These are phyloP conservation scores for Neomorphus geoffroyi DNA, from an alignment of 2,797 vertebrate genomes.

Conservation along the genomic window DNA sequence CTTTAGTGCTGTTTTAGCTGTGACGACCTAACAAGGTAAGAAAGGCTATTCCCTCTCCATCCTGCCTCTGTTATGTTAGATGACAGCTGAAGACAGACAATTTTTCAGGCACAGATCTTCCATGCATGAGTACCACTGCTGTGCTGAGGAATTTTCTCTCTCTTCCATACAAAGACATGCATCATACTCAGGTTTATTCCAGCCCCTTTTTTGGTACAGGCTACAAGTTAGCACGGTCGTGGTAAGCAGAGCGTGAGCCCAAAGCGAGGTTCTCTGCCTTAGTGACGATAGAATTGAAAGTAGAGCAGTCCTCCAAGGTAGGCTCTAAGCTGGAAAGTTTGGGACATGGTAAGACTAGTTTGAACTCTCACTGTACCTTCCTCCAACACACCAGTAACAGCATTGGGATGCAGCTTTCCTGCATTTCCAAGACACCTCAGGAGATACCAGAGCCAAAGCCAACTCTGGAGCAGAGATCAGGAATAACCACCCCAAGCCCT, in stretches of 20 bases:
- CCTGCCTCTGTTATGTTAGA: background rate
- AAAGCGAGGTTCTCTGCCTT: background rate
- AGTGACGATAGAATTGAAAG: fast-evolving
- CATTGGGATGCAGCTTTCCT: fast-evolving
- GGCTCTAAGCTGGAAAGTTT: background rate
- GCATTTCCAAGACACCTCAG: background rate
- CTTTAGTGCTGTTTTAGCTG: background rate
- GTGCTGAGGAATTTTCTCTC: background rate
- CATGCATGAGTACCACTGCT: background rate
- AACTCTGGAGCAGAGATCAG: background rate
- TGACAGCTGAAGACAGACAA: conserved; percentile 30
- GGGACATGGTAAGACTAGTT: background rate
- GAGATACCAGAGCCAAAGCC: background rate
- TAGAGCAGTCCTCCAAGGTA: background rate
- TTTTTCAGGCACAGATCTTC: conserved; percentile 8
- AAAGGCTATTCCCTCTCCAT: background rate
- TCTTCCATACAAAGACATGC: background rate
- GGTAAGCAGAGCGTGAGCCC: background rate
- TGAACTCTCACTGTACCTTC: background rate
- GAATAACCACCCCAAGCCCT: fast-evolving
- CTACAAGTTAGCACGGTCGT: background rate
- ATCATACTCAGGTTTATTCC: background rate
- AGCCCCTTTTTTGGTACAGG: background rate
- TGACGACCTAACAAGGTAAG: background rate
- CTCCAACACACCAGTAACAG: background rate